Evolutionary conservation across 2,888 invertebrate genomes (phyloP).

Genomic region (Notocelia uddmanniana): DNA sequence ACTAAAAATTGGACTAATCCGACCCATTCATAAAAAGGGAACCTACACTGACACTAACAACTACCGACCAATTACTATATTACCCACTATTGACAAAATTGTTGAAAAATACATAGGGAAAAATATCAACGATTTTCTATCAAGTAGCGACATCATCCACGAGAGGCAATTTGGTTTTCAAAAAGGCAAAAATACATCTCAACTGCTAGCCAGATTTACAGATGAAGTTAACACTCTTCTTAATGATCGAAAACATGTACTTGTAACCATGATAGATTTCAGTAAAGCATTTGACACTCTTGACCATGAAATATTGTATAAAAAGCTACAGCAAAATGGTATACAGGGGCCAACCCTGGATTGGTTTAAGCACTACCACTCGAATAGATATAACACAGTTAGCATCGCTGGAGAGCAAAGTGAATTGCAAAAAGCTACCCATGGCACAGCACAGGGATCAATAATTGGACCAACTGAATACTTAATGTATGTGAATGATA

Average conservation of each 20-base stretch:
- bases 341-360: conserved; percentile 2
- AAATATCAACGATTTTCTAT: no score
- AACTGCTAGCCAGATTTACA: no score
- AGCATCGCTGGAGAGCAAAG: no score
- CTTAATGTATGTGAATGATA: no score
- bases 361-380: neutral
- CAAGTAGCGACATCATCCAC: no score
- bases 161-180: no score
- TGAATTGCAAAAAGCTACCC: neutral
- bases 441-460: neutral
- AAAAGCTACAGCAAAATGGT: neutral
- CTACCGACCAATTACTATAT: neutral
- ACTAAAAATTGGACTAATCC: neutral
- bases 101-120: neutral
- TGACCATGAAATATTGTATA: neutral
- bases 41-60: neutral
- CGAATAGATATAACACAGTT: no score
- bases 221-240: no score
- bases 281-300: neutral
- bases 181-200: no score
- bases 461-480: neutral
- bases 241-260: no score
- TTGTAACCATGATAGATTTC: no score
- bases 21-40: neutral
- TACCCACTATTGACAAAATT: neutral